phyloP scores from a whole-genome alignment of 2,888 invertebrate genomes.

The Cephus nigrinus region DNA sequence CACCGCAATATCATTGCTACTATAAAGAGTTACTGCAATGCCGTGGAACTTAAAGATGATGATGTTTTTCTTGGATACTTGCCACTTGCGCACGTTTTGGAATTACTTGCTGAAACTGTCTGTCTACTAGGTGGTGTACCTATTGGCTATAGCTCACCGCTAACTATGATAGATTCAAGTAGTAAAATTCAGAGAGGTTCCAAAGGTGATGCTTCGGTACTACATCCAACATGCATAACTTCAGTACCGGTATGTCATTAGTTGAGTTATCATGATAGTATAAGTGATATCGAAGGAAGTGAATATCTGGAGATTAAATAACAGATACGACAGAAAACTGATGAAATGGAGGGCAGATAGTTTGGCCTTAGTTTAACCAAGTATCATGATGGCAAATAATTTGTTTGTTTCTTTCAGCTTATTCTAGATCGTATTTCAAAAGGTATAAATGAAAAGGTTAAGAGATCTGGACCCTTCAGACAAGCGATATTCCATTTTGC shows the following conservation, averaged over 20 bases:
- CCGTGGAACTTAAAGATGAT: conserved; percentile 75
- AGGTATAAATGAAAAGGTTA: conserved; percentile 94
- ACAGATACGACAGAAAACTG: no score
- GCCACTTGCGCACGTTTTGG: conserved; percentile 97
- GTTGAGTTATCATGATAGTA: background rate
- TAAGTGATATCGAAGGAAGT: no score
- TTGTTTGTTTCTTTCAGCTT: conserved; percentile 70
- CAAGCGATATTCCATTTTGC: conserved; percentile 93
- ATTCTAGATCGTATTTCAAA: conserved; percentile 98
- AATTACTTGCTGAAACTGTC: conserved; percentile 90
- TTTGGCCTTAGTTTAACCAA: background rate
- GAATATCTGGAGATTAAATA: no score
- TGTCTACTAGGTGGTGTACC: conserved; percentile 88
- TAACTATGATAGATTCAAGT: conserved; percentile 92
- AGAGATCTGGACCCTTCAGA: conserved; percentile 81
- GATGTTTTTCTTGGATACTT: conserved; percentile 95
- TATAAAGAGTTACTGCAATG: conserved; percentile 84
- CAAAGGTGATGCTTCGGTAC: conserved; percentile 91
- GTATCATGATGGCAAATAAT: background rate
- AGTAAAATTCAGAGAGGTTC: conserved; percentile 97
- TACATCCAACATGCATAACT: conserved; percentile 94
- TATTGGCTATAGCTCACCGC: conserved; percentile 96
- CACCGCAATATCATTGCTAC: conserved; percentile 86
- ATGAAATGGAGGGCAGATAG: no score
- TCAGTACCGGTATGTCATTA: conserved; percentile 86